Evolutionary conservation across 2,113 vertebrate genomes (phyloP).

Genomic region (Cryptomyrus ogoouensis): DNA sequence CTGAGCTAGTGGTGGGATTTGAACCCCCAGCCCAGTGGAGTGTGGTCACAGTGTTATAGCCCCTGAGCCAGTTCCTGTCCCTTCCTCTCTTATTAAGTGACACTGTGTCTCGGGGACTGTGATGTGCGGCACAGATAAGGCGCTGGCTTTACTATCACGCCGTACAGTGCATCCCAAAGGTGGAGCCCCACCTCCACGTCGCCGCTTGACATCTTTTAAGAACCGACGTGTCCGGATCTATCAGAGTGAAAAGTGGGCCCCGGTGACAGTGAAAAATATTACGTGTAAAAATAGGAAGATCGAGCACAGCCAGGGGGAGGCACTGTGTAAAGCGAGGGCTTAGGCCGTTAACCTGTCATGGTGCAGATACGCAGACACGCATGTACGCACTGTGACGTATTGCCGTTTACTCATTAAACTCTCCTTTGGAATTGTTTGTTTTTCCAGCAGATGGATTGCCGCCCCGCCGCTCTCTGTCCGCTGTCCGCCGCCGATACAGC

Average conservation of each 20-base stretch:
- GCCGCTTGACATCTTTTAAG: slow-evolving; percentile 8
- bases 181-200: too few relatives aligned
- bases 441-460: slow-evolving; percentile 57
- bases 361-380: slow-evolving; percentile 52
- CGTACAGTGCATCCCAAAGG: neutral
- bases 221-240: neutral
- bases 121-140: neutral
- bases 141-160: neutral
- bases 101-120: neutral
- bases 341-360: slow-evolving; percentile 60
- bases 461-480: slow-evolving; percentile 66
- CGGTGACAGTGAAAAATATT: neutral
- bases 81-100: neutral
- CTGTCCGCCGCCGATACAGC: slow-evolving; percentile 54
- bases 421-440: neutral
- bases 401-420: neutral
- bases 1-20: neutral
- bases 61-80: neutral
- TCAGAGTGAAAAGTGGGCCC: neutral
- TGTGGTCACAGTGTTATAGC: neutral
- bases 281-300: neutral
- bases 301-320: slow-evolving; percentile 14
- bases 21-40: neutral
- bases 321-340: slow-evolving; percentile 49
- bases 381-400: neutral